Evolutionary conservation across 2,797 vertebrate genomes (phyloP), one percentile per base, ranked within the genome.

Genomic region (Lindbergichthys nudifrons): DNA sequence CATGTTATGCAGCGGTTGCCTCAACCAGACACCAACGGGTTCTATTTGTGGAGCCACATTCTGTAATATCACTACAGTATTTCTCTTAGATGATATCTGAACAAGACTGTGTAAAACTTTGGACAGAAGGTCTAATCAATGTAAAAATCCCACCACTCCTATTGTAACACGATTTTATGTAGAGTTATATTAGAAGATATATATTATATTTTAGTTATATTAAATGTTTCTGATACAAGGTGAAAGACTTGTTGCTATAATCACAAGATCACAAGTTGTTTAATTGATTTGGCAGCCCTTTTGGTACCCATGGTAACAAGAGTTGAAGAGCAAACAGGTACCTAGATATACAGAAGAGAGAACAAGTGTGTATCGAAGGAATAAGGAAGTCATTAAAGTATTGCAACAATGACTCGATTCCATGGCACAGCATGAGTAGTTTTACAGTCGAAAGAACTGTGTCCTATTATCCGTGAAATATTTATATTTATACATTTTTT

Each of bases 391-490:
- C 26, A 36, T 16, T 68, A 14, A 6, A 62, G 18, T 51, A 54
- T 56, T 45, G 54, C 21, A 74, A 19, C 23, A 70, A 41, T 41
- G 30, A 65, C 30, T 39, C 12, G 15, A 58, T 42, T 57, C 53
- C 5, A 62, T 70, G 52, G 53, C 15, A 18, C 42, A 45, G 10
- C 10, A 41, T 4, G 12, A 57, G 8, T n/a, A 39, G 45, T 42
- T 56, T 53, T 18, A n/a, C 21, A 65, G n/a, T 30, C 10, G 16
- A 51, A 13, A 65, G 32, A 36, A 36, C 8, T 36, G 32, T 36
- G 9, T 36, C 32, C 36, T 36, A 36, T 36, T 36, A 36, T 9
- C 32, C 2, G 1, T 36, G 32, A 36, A 36, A 36, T 36, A 36
- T 36, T 36, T 9, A n/a, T n/a, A n/a, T n/a, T n/a, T n/a, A n/a